Base-by-base conservation (phyloP, 2,797 vertebrate genomes). In the Sebastes steindachneri region DNA sequence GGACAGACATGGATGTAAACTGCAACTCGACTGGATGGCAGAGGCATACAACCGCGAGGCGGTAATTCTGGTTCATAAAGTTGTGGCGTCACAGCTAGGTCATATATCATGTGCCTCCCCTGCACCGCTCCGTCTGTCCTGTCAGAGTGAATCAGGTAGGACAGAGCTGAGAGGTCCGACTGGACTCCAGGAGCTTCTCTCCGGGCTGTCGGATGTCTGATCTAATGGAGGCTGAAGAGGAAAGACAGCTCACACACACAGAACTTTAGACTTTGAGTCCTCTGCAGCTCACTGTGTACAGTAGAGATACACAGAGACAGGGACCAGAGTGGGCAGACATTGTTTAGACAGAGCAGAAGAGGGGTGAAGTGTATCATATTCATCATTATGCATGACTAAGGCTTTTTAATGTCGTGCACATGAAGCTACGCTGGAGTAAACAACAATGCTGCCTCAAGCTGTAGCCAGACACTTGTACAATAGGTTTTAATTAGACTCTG, bases 221-320 rank as follows among this genome's bases (percentile, higher is more conserved):
- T 88, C 83, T 93, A 84, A 93, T 91, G 82, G 81, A 88, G 86
- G 77, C 77, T 79, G 87, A 90, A 87, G 75, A 89, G 79, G 77
- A 79, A 69, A 54, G 68, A 84, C 82, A 70, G 21, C 33, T 80
- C 72, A 65, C 80, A 69, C 66, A 45, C 66, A 66, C 5, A 77
- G 33, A 54, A 66, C 66, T 37, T 59, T 55, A 41, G 41, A 66
- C 51, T 77, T 75, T 41, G 26, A 55, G 62, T 75, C n/a, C 26
- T 67, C 54, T 84, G 54, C 68, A 68, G 74, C 73, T 87, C 54
- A 57, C 55, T 77, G 62, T 17, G n/a, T 75, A 45, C 23, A 82
- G 45, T 70, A 31, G 54, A 68, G 33, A 83, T 64, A 23, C 28
- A 81, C 26, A 54, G 54, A 87, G 59, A 75, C 65, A 6, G 12